phyloP scores from a whole-genome alignment of 2,888 invertebrate species.

The Latrodectus elegans region DNA sequence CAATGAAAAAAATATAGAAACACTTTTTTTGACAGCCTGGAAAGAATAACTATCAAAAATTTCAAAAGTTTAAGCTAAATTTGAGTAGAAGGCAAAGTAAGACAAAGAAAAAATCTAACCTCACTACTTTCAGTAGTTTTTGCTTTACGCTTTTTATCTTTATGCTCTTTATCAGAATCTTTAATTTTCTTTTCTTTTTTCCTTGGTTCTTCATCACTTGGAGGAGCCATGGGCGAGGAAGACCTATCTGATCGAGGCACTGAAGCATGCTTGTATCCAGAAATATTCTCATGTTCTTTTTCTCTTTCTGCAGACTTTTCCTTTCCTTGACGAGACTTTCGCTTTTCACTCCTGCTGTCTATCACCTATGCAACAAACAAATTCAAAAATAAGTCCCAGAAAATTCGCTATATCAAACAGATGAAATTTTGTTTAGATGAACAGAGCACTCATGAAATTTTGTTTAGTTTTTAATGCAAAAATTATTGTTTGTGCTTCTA shows the following conservation, averaged over 20 bases:
- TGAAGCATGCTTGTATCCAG: conserved; percentile 8
- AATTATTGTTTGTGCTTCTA: too few species aligned
- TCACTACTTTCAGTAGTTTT: conserved; percentile 67
- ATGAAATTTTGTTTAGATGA: too few species aligned
- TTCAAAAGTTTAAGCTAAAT: too few species aligned
- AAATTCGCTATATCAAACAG: not conserved
- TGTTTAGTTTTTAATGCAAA: too few species aligned
- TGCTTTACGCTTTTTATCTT: conserved; percentile 60
- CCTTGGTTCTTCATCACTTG: conserved; percentile 50
- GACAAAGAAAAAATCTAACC: conserved; percentile 16
- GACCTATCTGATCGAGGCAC: conserved; percentile 36
- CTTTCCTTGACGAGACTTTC: conserved; percentile 32
- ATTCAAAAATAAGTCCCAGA: not conserved
- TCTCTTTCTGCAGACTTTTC: conserved; percentile 24
- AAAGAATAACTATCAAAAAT: too few species aligned
- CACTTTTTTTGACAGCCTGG: too few species aligned
- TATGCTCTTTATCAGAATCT: conserved; percentile 50
- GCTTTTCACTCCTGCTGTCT: conserved; percentile 5
- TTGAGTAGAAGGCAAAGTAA: too few species aligned
- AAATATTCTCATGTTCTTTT: conserved; percentile 16
- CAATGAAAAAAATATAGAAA: too few species aligned
- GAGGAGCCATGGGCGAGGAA: conserved; percentile 35
- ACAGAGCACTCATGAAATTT: too few species aligned
- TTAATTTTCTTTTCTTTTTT: conserved; percentile 54
- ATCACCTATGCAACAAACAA: not conserved